Conservation (phyloP, 1,140 invertebrate genomes). For the Eupristina koningsbergeri region DNA sequence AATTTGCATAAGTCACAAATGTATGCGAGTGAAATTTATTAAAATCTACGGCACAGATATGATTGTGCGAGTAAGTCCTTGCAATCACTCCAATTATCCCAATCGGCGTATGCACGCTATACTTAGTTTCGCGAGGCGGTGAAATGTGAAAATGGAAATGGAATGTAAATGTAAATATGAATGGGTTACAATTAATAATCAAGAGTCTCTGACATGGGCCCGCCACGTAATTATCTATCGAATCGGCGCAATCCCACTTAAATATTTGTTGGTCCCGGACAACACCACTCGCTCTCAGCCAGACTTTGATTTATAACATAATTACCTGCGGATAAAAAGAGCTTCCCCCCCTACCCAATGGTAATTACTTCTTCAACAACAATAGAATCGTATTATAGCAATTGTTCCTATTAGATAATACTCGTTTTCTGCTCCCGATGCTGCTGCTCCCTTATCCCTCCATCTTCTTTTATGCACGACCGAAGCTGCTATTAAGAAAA, state of each 20-base stretch:
- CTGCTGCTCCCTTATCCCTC: too few relatives aligned
- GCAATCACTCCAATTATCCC: neutral
- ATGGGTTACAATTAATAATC: slow-evolving; percentile 46
- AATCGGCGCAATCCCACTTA: slow-evolving; percentile 26
- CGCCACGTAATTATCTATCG: slow-evolving; percentile 44
- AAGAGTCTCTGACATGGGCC: neutral
- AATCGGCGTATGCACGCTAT: neutral
- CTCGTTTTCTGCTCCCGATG: neutral
- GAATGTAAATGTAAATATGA: slow-evolving; percentile 42
- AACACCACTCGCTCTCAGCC: neutral
- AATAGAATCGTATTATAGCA: slow-evolving; percentile 44
- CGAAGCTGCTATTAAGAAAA: neutral
- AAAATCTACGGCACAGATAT: slow-evolving; percentile 15
- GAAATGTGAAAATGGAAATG: slow-evolving; percentile 29
- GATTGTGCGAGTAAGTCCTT: slow-evolving; percentile 11
- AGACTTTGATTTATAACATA: slow-evolving; percentile 48
- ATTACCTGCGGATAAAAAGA: slow-evolving; percentile 48
- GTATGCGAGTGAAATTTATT: slow-evolving; percentile 17
- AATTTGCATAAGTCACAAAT: slow-evolving; percentile 24
- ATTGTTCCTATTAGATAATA: slow-evolving; percentile 34
- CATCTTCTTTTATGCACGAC: neutral
- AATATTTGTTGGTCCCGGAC: neutral
- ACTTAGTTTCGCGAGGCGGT: neutral
- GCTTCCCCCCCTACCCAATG: slow-evolving; percentile 23
- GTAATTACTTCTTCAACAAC: slow-evolving; percentile 47